phyloP scores from a whole-genome alignment of 2,113 vertebrate species.

The Crocuta crocuta region DNA sequence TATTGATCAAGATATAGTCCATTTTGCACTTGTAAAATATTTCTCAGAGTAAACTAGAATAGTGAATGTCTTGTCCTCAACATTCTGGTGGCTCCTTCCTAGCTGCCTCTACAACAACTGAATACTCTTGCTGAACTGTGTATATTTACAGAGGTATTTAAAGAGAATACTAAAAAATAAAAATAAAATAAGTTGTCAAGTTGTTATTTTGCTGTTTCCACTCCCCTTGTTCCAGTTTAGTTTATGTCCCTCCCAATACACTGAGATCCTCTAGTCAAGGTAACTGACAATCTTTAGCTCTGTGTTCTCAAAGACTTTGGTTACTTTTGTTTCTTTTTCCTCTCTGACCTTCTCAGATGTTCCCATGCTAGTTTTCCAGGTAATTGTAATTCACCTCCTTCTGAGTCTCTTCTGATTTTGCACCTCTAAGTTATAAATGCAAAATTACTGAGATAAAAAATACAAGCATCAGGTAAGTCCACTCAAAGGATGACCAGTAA shows the following conservation, averaged over 20 bases:
- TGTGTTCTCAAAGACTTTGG: not conserved
- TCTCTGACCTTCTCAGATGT: not conserved
- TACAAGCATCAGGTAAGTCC: not conserved
- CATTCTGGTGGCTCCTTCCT: not conserved
- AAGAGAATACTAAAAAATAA: not conserved
- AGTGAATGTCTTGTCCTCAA: not conserved
- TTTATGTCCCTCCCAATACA: not conserved
- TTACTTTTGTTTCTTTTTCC: not conserved
- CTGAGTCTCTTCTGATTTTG: not conserved
- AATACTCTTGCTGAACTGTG: not conserved
- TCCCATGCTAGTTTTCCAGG: not conserved
- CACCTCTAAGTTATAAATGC: not conserved
- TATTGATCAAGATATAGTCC: not conserved
- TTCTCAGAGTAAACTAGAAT: not conserved
- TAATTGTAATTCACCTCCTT: not conserved
- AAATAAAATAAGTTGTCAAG: too few relatives aligned
- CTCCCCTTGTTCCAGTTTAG: not conserved
- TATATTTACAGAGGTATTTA: not conserved
- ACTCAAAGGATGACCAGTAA: not conserved
- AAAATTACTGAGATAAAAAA: not conserved
- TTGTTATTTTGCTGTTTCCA: not conserved
- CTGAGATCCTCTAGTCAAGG: not conserved
- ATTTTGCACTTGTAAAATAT: not conserved
- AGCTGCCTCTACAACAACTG: not conserved
- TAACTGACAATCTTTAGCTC: not conserved